phyloP scores from a whole-genome alignment of 2,113 vertebrate genomes.

The Nyctereutes procyonoides region DNA sequence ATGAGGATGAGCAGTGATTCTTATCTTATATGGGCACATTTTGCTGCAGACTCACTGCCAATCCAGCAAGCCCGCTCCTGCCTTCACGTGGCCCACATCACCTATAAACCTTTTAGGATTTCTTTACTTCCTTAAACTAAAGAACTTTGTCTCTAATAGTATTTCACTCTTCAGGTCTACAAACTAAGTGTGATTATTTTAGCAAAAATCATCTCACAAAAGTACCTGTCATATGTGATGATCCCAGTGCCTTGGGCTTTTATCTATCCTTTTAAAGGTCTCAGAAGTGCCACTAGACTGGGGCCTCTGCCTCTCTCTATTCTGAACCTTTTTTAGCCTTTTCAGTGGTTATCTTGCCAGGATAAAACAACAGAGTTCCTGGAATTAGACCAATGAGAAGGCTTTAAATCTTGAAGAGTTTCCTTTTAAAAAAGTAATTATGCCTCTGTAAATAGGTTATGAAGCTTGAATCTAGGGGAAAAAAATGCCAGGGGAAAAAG shows the following conservation, averaged over 20 bases:
- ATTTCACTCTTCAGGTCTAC: background rate
- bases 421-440: background rate
- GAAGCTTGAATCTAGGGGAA: background rate
- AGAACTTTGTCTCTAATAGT: background rate
- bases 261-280: background rate
- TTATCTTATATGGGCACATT: background rate
- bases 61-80: accelerated
- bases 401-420: constrained; percentile 13
- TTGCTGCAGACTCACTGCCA: background rate
- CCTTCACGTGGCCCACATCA: background rate
- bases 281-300: background rate
- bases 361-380: background rate
- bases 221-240: background rate
- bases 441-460: background rate
- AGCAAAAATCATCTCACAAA: background rate
- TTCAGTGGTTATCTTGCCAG: background rate
- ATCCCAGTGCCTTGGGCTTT: background rate
- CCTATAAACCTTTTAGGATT: background rate
- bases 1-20: background rate
- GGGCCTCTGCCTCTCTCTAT: background rate
- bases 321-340: background rate
- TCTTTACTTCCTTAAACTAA: background rate
- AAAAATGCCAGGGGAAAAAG: background rate
- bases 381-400: background rate
- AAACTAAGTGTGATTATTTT: background rate